Base-by-base conservation (phyloP, 2,797 vertebrate genomes). In the Pogonophryne albipinna region DNA sequence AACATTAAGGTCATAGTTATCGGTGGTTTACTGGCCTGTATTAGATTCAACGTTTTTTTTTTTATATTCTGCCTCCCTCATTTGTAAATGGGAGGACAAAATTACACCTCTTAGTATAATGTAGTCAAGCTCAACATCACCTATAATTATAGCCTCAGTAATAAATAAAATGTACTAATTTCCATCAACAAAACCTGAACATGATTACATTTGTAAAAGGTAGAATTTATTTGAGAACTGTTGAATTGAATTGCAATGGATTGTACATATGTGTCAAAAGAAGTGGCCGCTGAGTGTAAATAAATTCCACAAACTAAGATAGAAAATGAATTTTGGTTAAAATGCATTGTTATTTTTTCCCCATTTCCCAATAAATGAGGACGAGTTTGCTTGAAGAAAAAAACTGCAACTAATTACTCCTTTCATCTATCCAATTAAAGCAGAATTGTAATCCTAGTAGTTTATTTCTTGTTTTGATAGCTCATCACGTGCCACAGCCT, bases 401-500 rank as follows among this genome's bases (percentile, higher is more conserved):
- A 82, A 88, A 90, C 79, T 87, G 80, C 74, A 93, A 90, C 90
- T 93, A 94, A 94, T 94, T 92, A 87, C 90, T 90, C 76, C 92
- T 94, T 95, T 94, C 92, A 94, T 94, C 92, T 90, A 74, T 82
- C 90, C 92, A 94, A 94, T 94, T 94, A 94, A 93, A 89, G 75
- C 77, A 79, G 79, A 87, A 91, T 92, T 90, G 88, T 90, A 93
- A 94, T 92, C 86, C 68, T 44, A 85, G 89, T 78, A 89, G 85
- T 94, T 91, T 90, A 92, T 93, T 93, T 91, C 85, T 87, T 92
- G 89, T 93, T 94, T 93, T 91, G 88, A 92, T 91, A 85, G 71
- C 82, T 68, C 83, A 84, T 91, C 89, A 84, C 66, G 62, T 83
- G 83, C 76, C 67, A 69, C 76, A 74, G 90, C 80, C 78, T 91